Evolutionary conservation across 2,888 invertebrate species (phyloP), one percentile per base, ranked within the genome.

Genomic region (Hetaerina titia): DNA sequence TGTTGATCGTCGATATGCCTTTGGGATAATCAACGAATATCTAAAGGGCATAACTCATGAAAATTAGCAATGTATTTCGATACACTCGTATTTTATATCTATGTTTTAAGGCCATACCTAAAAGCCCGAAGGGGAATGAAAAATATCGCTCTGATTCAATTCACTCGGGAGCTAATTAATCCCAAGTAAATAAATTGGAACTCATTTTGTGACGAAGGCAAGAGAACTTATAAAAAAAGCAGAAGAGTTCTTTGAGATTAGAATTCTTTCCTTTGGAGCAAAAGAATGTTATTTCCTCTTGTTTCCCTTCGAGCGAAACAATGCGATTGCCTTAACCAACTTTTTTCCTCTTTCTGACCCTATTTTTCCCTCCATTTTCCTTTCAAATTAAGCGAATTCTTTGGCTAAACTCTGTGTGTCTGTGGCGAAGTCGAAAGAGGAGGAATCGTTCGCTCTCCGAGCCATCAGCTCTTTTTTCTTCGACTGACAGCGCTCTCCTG

Each of bases 371-470:
- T 31, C 19, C 19, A n/a, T 92, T 90, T 90, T 45, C 63, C 15
- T 31, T 63, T 56, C 69, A 92, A 92, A 92, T 92, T 92, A 92
- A 92, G 92, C 45, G 69, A 69, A 92, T 92, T 92, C 92, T 64
- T 92, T 69, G 64, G 74, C 69, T 56, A 90, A 92, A 64, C 69
- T 92, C 81, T 31, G 13, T 5, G 13, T 5, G 31, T 81, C 13
- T 0, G 13, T 6, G 81, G 69, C 22, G 81, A 81, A 81, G 81
- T 81, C 13, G 81, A 2, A 31, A 15, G 31, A 9, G 31, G 25
- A 56, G 31, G 69, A 74, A 92, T 92, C n/a, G 56, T 69, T 69
- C 64, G 69, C 81, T 15, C 25, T 81, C 1, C 69, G 69, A 74
- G 74, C 56, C 69, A 56, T 92, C 45, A 74, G 69, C n/a, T 69